A percentile compares a stretch with the other conserved stretches of the same genome.
Conservation (phyloP, 1,140 invertebrate genomes). For the Drosophila insularis region DNA sequence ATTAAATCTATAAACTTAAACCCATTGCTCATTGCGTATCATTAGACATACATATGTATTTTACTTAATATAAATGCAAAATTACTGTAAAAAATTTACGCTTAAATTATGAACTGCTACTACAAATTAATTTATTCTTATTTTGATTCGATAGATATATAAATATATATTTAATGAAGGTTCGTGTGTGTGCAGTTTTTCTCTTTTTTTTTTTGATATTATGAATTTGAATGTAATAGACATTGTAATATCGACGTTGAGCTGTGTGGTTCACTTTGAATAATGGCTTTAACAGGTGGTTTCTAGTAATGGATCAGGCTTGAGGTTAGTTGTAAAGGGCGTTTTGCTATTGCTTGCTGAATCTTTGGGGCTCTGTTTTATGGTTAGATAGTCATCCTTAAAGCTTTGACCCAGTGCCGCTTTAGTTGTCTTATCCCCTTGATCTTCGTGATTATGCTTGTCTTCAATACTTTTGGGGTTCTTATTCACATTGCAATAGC, state of each 20-base stretch:
- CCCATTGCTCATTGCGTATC: constrained; percentile 50
- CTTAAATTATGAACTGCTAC: constrained; percentile 54
- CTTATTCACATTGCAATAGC: constrained; percentile 58
- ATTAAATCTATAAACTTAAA: constrained; percentile 62
- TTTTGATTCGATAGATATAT: constrained; percentile 64
- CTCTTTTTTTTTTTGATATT: constrained; percentile 21
- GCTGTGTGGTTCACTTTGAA: constrained; percentile 35
- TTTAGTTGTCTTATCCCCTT: constrained; percentile 27
- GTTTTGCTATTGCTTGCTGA: constrained; percentile 46
- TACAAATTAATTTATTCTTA: constrained; percentile 56
- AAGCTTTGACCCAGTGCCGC: constrained; percentile 29
- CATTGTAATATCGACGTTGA: constrained; percentile 50
- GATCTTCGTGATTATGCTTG: constrained; percentile 10
- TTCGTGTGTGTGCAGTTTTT: constrained; percentile 14
- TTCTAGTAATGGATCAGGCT: constrained; percentile 69
- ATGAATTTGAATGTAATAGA: constrained; percentile 51
- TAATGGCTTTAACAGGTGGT: constrained; percentile 73
- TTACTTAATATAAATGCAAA: constrained; percentile 73
- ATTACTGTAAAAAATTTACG: constrained; percentile 65
- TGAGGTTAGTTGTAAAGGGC: constrained; percentile 48
- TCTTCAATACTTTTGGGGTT: constrained; percentile 10
- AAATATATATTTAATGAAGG: constrained; percentile 43
- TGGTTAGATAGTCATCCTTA: constrained; percentile 21
- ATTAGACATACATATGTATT: constrained; percentile 41
- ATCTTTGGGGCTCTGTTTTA: constrained; percentile 42